Evolutionary conservation across 2,888 invertebrate genomes (phyloP).

Genomic region (Onchidella celtica): DNA sequence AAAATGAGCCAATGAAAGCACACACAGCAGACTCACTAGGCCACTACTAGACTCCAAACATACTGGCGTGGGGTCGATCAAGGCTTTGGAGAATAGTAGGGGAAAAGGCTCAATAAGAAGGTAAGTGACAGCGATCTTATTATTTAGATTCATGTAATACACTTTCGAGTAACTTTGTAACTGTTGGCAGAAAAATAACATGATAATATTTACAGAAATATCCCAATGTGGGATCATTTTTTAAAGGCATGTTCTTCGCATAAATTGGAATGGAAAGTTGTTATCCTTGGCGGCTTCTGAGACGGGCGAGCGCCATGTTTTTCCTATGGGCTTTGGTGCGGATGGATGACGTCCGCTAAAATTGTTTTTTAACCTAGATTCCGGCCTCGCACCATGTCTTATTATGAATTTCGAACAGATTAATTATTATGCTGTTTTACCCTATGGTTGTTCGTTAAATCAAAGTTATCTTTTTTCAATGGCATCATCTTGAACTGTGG

Average conservation of each 20-base stretch:
- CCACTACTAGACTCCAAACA: constrained; percentile 42
- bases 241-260: not conserved
- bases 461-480: not conserved
- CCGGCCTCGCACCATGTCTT: not conserved
- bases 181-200: not conserved
- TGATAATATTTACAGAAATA: not conserved
- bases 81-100: constrained; percentile 16
- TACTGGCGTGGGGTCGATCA: constrained; percentile 47
- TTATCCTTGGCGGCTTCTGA: not conserved
- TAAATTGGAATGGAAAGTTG: not conserved
- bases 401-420: not conserved
- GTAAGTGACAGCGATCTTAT: not conserved
- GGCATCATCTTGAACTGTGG: not conserved
- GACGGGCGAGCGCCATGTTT: constrained; percentile 44
- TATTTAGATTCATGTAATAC: not conserved
- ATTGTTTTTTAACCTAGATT: not conserved
- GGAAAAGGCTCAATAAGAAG: not conserved
- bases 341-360: constrained; percentile 45
- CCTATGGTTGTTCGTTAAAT: not conserved
- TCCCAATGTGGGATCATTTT: not conserved
- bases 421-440: not conserved
- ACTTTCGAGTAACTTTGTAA: not conserved
- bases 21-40: not conserved
- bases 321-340: constrained; percentile 10
- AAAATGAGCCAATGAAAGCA: constrained; percentile 43